These are phyloP conservation scores for Heliconius hewitsoni DNA, from an alignment of 1,140 invertebrate genomes.

Conservation along the genomic window DNA sequence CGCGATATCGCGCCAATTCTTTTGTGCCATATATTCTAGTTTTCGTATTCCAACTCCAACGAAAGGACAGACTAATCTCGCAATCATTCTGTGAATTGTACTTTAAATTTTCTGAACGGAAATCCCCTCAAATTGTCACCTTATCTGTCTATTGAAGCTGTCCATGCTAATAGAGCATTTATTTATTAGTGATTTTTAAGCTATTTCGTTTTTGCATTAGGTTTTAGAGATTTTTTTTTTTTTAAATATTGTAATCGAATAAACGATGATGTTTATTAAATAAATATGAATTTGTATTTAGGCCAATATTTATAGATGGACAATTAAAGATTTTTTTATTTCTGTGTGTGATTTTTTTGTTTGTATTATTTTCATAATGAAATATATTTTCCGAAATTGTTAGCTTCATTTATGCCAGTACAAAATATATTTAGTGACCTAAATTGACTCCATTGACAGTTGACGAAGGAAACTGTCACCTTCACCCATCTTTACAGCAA, in stretches of 20 bases:
- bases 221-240: background rate
- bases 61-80: conserved; percentile 74
- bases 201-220: background rate
- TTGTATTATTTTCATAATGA: background rate
- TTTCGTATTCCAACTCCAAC: conserved; percentile 62
- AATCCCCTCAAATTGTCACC: conserved; percentile 46
- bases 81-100: conserved; percentile 62
- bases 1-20: conserved; percentile 75
- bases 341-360: background rate
- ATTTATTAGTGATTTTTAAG: conserved; percentile 27
- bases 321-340: too few relatives aligned
- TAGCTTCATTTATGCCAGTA: conserved; percentile 26
- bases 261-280: background rate
- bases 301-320: background rate
- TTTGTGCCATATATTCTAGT: conserved; percentile 69
- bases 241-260: background rate
- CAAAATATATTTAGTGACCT: conserved; percentile 13
- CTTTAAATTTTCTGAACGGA: conserved; percentile 52
- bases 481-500: conserved; percentile 1
- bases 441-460: conserved; percentile 15
- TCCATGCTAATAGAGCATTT: conserved; percentile 45
- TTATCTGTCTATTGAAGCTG: conserved; percentile 49
- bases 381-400: conserved; percentile 7
- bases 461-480: conserved; percentile 14
- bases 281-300: background rate